Conservation (phyloP, 2,888 invertebrate species). For the Blastobasis adustella region DNA sequence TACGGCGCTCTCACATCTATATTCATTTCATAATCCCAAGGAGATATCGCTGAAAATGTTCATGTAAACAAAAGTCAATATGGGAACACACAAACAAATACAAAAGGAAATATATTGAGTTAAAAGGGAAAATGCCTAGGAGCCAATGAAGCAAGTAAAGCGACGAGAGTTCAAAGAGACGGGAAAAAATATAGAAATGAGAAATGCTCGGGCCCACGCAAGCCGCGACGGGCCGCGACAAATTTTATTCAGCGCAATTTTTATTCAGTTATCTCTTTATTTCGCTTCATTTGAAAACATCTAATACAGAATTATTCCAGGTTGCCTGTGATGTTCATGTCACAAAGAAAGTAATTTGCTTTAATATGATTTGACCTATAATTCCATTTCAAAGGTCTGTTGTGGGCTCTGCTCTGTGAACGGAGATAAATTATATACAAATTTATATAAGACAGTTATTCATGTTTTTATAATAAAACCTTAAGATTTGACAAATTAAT, state of each 20-base stretch:
- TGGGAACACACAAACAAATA: background rate
- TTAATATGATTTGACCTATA: background rate
- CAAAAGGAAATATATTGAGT: background rate
- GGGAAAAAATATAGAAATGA: constrained; percentile 22
- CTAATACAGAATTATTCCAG: background rate
- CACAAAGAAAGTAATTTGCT: background rate
- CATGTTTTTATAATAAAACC: no score
- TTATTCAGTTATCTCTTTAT: constrained; percentile 12
- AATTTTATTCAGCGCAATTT: constrained; percentile 16
- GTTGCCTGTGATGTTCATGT: background rate
- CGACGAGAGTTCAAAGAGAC: constrained; percentile 20
- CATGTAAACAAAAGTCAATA: background rate
- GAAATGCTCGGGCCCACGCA: constrained; percentile 12
- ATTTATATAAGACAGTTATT: no score
- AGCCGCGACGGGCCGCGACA: constrained; percentile 11
- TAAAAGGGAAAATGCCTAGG: constrained; percentile 7
- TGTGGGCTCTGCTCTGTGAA: no score
- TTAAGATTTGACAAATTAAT: no score
- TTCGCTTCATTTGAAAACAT: constrained; percentile 8
- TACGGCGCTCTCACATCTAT: no score
- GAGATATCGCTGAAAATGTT: background rate
- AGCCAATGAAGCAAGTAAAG: constrained; percentile 19
- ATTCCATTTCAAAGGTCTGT: background rate
- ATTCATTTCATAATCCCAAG: background rate
- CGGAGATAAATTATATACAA: no score